Conservation (phyloP, 2,113 vertebrate genomes). For the Antechinus stuartii region DNA sequence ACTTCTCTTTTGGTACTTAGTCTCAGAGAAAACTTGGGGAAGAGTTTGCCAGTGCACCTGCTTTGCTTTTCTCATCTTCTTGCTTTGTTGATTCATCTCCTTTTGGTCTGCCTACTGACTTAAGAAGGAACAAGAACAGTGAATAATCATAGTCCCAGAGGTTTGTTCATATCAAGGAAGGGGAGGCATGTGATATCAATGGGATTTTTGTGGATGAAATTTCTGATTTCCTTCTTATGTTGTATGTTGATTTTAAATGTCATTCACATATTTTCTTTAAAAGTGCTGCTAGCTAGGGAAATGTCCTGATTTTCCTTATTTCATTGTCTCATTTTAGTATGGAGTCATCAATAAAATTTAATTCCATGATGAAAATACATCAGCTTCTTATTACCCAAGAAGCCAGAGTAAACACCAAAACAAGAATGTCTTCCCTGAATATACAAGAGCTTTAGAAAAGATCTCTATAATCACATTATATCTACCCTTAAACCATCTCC, state of each 20-base stretch:
- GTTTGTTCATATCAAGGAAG: neutral
- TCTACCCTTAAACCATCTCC: neutral
- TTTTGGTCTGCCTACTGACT: neutral
- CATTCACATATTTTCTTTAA: neutral
- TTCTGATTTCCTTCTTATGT: neutral
- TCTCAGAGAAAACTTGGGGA: neutral
- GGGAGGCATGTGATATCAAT: neutral
- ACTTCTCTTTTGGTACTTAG: neutral
- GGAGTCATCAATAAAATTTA: conserved; percentile 17
- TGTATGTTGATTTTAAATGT: neutral
- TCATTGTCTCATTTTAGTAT: neutral
- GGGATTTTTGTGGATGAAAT: neutral
- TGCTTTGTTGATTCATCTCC: neutral
- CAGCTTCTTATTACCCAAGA: conserved; percentile 9
- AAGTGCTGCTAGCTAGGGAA: neutral
- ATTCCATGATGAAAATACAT: neutral
- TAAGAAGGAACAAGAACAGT: neutral
- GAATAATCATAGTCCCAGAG: neutral
- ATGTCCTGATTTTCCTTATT: neutral
- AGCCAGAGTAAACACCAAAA: neutral
- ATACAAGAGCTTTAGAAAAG: conserved; percentile 20
- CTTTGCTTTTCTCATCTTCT: neutral
- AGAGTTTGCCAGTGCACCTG: neutral
- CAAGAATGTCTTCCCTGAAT: neutral
- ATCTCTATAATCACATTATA: conserved; percentile 14